Evolutionary conservation across 2,888 invertebrate genomes (phyloP).

Genomic region (Rotaria socialis): DNA sequence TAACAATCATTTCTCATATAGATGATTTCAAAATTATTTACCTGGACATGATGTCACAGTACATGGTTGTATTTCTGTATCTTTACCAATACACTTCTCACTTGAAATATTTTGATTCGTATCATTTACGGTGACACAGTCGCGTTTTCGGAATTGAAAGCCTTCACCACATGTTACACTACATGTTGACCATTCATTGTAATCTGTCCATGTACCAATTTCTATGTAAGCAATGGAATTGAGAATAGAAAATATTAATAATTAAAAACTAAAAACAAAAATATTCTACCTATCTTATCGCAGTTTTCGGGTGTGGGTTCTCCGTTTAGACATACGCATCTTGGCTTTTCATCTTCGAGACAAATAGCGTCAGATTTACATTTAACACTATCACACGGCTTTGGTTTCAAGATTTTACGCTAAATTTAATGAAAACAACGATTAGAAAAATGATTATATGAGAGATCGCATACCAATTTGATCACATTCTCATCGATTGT

Average conservation of each 20-base stretch:
- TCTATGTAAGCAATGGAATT: neutral
- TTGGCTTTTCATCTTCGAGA: neutral
- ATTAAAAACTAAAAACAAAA: neutral
- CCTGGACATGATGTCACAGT: neutral
- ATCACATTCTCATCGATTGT: neutral
- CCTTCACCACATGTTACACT: slow-evolving; percentile 40
- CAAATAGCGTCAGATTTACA: neutral
- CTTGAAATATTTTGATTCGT: neutral
- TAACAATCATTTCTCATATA: neutral
- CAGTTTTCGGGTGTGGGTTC: neutral
- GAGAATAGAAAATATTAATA: no score
- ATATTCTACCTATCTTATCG: neutral
- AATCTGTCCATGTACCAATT: neutral
- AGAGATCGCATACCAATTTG: neutral
- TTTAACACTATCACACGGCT: neutral
- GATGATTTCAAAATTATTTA: neutral
- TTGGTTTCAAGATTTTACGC: neutral
- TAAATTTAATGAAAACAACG: neutral
- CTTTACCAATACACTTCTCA: neutral
- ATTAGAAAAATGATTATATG: neutral
- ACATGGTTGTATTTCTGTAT: slow-evolving; percentile 38
- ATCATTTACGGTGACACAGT: neutral
- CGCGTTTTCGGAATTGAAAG: slow-evolving; percentile 18
- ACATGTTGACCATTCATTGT: slow-evolving; percentile 38
- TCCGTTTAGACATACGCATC: neutral